These are phyloP conservation scores for Monarcha castaneiventris DNA, from an alignment of 2,113 vertebrate genomes.

Conservation along the genomic window DNA sequence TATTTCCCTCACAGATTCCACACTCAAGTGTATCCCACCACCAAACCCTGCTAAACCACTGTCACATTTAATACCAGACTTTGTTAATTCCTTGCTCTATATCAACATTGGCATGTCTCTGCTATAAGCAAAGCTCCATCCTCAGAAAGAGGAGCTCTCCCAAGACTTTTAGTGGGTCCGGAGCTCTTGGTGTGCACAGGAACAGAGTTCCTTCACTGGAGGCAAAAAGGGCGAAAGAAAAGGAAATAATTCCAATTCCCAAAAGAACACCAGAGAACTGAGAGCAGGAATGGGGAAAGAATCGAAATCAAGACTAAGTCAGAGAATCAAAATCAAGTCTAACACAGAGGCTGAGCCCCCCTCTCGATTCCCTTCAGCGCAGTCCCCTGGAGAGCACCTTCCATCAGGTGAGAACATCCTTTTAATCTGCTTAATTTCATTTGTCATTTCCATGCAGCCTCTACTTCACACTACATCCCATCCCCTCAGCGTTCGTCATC, in stretches of 20 bases:
- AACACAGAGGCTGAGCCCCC: not conserved
- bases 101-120: not conserved
- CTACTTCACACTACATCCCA: not conserved
- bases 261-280: accelerated
- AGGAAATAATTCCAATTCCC: not conserved
- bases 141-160: not conserved
- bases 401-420: not conserved
- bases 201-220: not conserved
- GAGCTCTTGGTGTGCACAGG: not conserved
- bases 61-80: not conserved
- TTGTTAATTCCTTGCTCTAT: accelerated
- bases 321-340: not conserved
- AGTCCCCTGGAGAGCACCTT: not conserved
- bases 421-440: not conserved
- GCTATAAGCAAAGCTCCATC: not conserved
- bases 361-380: not conserved
- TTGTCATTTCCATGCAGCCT: not conserved
- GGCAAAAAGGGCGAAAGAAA: not conserved
- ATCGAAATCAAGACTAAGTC: not conserved
- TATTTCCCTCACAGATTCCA: too few relatives aligned
- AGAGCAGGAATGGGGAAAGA: not conserved
- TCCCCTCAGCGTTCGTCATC: not conserved
- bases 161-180: accelerated
- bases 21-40: accelerated
- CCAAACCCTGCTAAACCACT: not conserved